Percentiles rank a stretch among this genome's conserved stretches.
These are phyloP conservation scores for Eulemur mongoz DNA, from an alignment of 2,797 vertebrate genomes.

Conservation along the genomic window DNA sequence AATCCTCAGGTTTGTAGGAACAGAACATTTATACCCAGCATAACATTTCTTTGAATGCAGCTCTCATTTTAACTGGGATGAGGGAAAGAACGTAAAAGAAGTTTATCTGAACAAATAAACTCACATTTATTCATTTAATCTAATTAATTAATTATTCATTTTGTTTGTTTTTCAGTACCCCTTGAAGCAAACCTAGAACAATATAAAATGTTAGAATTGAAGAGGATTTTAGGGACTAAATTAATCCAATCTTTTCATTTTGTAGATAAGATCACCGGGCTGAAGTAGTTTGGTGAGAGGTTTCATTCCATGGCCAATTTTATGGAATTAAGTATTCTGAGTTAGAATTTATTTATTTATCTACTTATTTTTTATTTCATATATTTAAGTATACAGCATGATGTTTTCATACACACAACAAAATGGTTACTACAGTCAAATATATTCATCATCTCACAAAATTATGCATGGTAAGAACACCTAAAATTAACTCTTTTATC, in stretches of 20 bases:
- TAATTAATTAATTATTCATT: background rate
- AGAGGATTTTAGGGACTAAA: background rate
- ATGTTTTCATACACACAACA: background rate
- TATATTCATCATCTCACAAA: background rate
- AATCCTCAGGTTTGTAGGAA: background rate
- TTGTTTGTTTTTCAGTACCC: background rate
- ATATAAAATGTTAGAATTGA: background rate
- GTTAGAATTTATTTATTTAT: background rate
- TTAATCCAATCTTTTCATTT: background rate
- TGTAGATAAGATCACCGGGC: background rate
- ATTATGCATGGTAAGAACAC: background rate
- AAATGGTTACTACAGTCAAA: background rate
- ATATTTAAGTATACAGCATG: background rate
- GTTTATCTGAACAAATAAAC: background rate
- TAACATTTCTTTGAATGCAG: fast-evolving
- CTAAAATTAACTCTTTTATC: background rate
- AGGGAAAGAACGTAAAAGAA: background rate
- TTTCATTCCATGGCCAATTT: background rate
- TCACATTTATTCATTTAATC: background rate
- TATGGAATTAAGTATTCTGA: background rate
- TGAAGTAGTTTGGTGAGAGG: background rate
- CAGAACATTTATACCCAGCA: background rate
- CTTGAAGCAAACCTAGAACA: background rate
- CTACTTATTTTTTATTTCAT: background rate
- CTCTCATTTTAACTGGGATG: background rate